Evolutionary conservation across 2,113 vertebrate genomes (phyloP).

Genomic region (Podarcis raffonei): DNA sequence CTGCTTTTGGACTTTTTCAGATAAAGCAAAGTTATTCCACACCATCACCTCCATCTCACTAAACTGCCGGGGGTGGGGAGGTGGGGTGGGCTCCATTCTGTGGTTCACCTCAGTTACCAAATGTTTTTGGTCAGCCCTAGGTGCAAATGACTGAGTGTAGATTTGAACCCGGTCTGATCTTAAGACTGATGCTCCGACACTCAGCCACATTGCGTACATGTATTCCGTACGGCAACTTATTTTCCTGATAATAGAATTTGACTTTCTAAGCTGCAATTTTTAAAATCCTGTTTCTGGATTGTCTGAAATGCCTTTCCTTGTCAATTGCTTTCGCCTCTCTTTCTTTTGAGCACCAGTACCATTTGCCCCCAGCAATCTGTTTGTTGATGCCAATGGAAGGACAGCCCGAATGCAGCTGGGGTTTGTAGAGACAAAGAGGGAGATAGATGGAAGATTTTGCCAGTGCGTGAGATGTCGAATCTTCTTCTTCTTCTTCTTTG

Average conservation of each 20-base stretch:
- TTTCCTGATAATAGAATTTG: not conserved
- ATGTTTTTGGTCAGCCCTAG: too few relatives aligned
- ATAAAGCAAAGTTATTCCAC: too few relatives aligned
- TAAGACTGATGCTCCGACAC: too few relatives aligned
- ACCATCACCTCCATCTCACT: too few relatives aligned
- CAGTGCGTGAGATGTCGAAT: not conserved
- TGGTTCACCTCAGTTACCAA: too few relatives aligned
- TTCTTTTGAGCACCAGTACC: not conserved
- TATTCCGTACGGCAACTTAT: not conserved
- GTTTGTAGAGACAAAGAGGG: not conserved
- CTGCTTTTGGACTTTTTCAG: too few relatives aligned
- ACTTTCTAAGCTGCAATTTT: not conserved
- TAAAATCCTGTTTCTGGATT: not conserved
- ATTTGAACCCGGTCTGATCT: too few relatives aligned
- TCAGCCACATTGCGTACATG: not conserved
- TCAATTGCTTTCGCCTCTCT: not conserved
- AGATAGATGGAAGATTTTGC: not conserved
- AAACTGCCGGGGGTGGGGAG: too few relatives aligned
- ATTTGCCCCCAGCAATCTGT: not conserved
- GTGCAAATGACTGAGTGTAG: too few relatives aligned
- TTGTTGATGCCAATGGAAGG: not conserved
- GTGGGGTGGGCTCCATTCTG: too few relatives aligned
- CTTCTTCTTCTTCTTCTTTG: not conserved
- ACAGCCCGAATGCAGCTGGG: not conserved
- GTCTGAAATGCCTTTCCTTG: not conserved